Conservation (phyloP, 1,140 invertebrate genomes). For the Camponotus vicinus region DNA sequence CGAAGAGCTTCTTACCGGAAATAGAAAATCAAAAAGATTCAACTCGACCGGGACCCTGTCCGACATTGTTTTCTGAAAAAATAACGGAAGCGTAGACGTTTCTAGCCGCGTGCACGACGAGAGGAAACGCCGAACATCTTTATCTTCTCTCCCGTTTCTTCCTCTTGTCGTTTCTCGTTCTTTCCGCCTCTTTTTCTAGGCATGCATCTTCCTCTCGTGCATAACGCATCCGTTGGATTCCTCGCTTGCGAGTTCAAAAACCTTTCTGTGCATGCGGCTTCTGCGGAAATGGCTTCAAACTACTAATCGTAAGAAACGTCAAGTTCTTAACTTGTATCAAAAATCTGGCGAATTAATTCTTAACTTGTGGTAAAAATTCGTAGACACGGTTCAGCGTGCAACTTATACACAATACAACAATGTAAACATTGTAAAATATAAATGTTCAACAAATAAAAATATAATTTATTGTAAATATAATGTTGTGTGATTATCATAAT, state of each 20-base stretch:
- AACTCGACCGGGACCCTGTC: background rate
- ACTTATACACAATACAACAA: too few relatives aligned
- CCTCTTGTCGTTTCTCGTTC: constrained; percentile 38
- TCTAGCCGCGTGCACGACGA: constrained; percentile 46
- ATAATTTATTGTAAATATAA: background rate
- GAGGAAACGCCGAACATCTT: constrained; percentile 67
- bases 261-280: constrained; percentile 70
- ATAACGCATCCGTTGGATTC: constrained; percentile 69
- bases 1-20: constrained; percentile 45
- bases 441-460: background rate
- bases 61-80: constrained; percentile 70
- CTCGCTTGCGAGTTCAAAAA: constrained; percentile 70
- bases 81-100: constrained; percentile 66
- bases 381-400: background rate
- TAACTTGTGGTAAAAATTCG: background rate
- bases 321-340: constrained; percentile 33
- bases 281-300: constrained; percentile 57
- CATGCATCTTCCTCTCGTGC: constrained; percentile 51
- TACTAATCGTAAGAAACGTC: constrained; percentile 45
- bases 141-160: constrained; percentile 47
- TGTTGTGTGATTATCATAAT: constrained; percentile 1
- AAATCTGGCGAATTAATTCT: constrained; percentile 21
- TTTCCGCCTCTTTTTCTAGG: constrained; percentile 51
- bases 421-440: background rate
- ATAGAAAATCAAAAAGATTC: constrained; percentile 46